These are phyloP conservation scores for Palythoa caribaeorum DNA, from an alignment of 92 coral and sea anemone species.

Conservation along the genomic window DNA sequence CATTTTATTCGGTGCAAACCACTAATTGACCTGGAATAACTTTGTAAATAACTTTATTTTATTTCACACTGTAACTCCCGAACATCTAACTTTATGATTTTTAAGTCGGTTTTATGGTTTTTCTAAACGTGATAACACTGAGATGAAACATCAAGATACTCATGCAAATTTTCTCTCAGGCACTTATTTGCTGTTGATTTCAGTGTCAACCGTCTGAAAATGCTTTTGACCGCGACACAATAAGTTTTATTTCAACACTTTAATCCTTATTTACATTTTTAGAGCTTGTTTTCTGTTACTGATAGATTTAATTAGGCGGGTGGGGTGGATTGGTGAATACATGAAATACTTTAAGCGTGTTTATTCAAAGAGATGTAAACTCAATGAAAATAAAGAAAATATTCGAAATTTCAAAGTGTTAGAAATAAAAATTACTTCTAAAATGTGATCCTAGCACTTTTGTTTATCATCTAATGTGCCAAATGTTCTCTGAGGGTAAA, in stretches of 20 bases:
- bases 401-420: background rate
- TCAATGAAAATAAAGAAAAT: background rate
- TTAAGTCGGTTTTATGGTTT: background rate
- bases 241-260: slow-evolving; percentile 4
- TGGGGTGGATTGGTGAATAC: background rate
- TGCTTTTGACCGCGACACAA: slow-evolving; percentile 1
- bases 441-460: background rate
- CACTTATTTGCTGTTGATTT: background rate
- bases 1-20: background rate
- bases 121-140: slow-evolving; percentile 14
- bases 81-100: background rate
- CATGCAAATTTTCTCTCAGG: slow-evolving; percentile 16
- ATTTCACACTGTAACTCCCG: background rate
- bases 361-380: background rate
- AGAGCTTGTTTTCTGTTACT: background rate
- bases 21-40: background rate
- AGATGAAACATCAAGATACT: slow-evolving; percentile 2
- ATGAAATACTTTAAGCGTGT: background rate
- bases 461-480: background rate
- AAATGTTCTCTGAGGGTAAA: background rate
- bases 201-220: slow-evolving; percentile 1
- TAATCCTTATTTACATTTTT: slow-evolving; percentile 20
- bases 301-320: slow-evolving; percentile 8
- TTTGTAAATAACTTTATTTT: background rate
- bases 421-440: no score